A percentile compares a stretch with the other conserved stretches of the same genome.
These are phyloP conservation scores for Chanos chanos DNA, from an alignment of 2,797 vertebrate species.

Conservation along the genomic window DNA sequence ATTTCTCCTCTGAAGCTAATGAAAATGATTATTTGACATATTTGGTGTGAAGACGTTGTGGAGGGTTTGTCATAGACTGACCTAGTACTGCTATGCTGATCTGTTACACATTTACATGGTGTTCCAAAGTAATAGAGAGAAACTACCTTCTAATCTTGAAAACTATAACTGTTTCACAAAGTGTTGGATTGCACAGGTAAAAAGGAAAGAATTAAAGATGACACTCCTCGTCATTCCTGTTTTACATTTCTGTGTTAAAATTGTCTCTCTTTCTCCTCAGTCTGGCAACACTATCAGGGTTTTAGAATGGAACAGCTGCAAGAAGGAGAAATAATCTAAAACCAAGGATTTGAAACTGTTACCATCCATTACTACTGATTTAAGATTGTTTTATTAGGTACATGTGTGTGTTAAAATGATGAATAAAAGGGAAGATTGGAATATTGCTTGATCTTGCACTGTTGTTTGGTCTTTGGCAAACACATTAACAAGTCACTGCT, in stretches of 20 bases:
- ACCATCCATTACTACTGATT: slow-evolving; percentile 52
- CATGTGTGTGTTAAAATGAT: slow-evolving; percentile 61
- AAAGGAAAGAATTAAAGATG: neutral
- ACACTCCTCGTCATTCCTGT: slow-evolving; percentile 1
- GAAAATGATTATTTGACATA: too few species aligned
- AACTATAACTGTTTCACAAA: slow-evolving; percentile 22
- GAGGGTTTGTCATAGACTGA: slow-evolving; percentile 6
- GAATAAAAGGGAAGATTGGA: slow-evolving; percentile 63
- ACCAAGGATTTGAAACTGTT: slow-evolving; percentile 31
- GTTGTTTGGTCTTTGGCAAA: too few species aligned
- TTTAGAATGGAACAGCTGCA: slow-evolving; percentile 4
- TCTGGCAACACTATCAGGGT: too few species aligned
- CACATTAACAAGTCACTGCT: too few species aligned
- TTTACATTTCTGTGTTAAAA: slow-evolving; percentile 3
- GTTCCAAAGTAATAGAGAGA: neutral
- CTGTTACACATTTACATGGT: neutral
- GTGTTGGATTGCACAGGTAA: slow-evolving; percentile 12
- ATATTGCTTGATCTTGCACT: slow-evolving; percentile 26
- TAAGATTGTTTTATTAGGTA: slow-evolving; percentile 65
- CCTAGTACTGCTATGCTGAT: neutral
- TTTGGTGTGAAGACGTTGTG: neutral
- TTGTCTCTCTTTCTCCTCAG: neutral
- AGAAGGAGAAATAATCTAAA: slow-evolving; percentile 5
- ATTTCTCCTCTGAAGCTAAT: too few species aligned
- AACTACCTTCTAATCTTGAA: neutral